Base-by-base conservation (phyloP, 2,797 vertebrate species). In the Selene dorsalis region DNA sequence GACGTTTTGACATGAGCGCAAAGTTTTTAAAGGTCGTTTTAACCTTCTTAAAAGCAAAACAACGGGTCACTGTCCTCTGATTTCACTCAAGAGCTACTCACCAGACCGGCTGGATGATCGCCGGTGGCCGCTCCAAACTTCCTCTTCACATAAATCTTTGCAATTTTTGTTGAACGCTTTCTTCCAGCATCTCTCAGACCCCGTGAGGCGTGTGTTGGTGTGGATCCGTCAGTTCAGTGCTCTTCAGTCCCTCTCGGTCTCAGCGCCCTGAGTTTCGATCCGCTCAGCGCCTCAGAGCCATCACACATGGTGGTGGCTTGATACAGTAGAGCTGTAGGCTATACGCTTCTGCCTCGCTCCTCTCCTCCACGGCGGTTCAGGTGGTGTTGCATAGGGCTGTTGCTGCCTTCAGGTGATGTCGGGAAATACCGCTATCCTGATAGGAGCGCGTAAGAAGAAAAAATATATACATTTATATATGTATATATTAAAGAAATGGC, bases 41-140 rank as follows among this genome's bases (percentile, higher is more conserved):
- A n/a, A n/a, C 12, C 3, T 20, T 5, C 3, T 24, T 5, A 18
- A 1, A 50, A 39, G n/a, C 41, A 63, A 80, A 80, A 43, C 11
- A 24, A 22, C 2, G 52, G 59, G 30, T 43, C 6, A 6, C 1
- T 56, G 4, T 74, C 47, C 38, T 75, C 1, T 55, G 24, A 45
- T 74, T 56, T n/a, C 4, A 78, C 64, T 65, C 28, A 45, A 7
- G 32, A 56, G 22, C 43, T 69, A 96, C 96, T 97, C 89, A 97
- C 97, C 95, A 89, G 94, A 90, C 88, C 92, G 88, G 94, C 93
- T 92, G 93, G 90, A 88, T 80, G 82, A 87, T 64, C 72, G 86
- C 84, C 82, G 84, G 89, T 73, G 84, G 83, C 83, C 75, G 71
- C 89, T 91, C 83, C 85, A 87, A 93, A 95, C 90, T 93, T 92